Base-by-base conservation (phyloP, 2,797 vertebrate species). In the Aulostomus chinensis region DNA sequence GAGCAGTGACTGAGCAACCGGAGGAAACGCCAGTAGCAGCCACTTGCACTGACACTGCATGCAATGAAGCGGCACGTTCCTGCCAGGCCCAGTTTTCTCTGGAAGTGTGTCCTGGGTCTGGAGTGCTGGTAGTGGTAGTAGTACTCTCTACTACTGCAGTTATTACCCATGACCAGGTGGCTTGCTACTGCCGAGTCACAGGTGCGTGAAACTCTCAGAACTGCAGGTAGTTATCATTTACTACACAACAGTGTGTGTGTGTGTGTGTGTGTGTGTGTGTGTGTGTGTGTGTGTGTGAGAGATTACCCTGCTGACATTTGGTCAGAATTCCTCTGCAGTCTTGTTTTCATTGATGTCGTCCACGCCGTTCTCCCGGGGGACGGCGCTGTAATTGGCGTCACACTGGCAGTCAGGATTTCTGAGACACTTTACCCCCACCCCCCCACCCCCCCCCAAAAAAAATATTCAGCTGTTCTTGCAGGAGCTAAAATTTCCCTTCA, bases 61-160 rank as follows among this genome's bases (percentile, higher is more conserved):
- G 76, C 85, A 87, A 88, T 86, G 78, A 85, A 84, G 60, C 80
- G 68, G 74, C 74, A 65, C 77, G 71, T 83, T 78, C 79, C 78
- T 65, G 22, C 37, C 0, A 73, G 80, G 83, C 78, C 30, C 68
- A 50, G 68, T 57, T 37, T 68, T 52, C 40, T 50, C 61, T 79
- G 39, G 64, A 31, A 80, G 77, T 67, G 69, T 21, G 20, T 47
- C 62, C 35, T 7, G n/a, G n/a, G n/a, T n/a, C n/a, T n/a, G n/a
- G n/a, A n/a, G n/a, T n/a, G n/a, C n/a, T n/a, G n/a, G n/a, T n/a
- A n/a, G n/a, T n/a, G n/a, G n/a, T n/a, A n/a, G n/a, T n/a, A n/a
- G n/a, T n/a, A n/a, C n/a, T n/a, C n/a, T n/a, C n/a, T n/a, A n/a
- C n/a, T n/a, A n/a, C n/a, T n/a, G n/a, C n/a, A n/a, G n/a, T n/a